A percentile compares a stretch with the other conserved stretches of the same genome.
phyloP scores from a whole-genome alignment of 2,797 vertebrate genomes.

The Euphonia xanthogaster region DNA sequence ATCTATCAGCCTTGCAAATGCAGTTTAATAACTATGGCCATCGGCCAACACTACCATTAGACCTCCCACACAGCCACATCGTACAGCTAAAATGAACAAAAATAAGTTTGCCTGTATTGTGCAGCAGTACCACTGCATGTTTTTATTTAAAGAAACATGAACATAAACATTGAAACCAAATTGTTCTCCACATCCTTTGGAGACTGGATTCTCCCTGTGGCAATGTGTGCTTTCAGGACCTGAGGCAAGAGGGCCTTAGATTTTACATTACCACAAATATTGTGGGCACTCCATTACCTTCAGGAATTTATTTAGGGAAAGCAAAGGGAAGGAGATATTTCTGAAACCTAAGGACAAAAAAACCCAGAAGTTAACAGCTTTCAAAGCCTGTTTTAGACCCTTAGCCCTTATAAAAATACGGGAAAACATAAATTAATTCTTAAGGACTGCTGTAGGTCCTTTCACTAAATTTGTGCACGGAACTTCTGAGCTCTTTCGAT shows the following conservation, averaged over 20 bases:
- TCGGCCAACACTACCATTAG: not conserved
- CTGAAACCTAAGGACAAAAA: not conserved
- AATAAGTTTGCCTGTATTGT: not conserved
- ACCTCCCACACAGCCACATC: not conserved
- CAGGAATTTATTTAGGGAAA: not conserved
- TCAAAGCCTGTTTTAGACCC: not conserved
- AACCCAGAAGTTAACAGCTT: not conserved
- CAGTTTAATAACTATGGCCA: not conserved
- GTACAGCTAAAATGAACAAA: not conserved
- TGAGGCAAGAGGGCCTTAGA: not conserved
- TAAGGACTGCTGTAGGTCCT: not conserved
- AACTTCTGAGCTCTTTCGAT: not conserved
- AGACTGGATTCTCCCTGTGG: not conserved
- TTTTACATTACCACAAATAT: not conserved
- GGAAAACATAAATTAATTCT: not conserved
- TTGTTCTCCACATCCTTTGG: not conserved
- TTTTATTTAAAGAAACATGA: not conserved
- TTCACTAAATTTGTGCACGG: not conserved
- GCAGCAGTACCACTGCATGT: not conserved
- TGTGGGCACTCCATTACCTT: not conserved
- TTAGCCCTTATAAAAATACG: not conserved
- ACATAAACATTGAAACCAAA: not conserved
- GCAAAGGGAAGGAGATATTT: not conserved
- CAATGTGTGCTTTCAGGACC: not conserved
- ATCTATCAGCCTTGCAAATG: not conserved